Base-by-base conservation (phyloP, 92 coral and sea anemone species). In the Anthopleura xanthogrammica region DNA sequence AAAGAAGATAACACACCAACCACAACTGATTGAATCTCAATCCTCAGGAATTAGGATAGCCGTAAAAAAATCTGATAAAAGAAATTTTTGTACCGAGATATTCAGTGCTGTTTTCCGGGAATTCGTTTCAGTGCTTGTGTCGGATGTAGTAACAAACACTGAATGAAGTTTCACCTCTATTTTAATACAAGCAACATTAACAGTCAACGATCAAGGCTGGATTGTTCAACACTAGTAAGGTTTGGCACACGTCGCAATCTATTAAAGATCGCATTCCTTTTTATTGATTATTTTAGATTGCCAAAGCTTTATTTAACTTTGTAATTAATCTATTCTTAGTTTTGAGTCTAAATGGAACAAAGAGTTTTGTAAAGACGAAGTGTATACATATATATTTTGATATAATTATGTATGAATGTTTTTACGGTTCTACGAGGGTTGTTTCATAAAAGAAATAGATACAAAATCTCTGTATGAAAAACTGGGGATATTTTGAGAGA, bases 1-100 rank as follows among this genome's bases (percentile, higher is more conserved):
- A 60, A 72, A 73, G 58, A 41, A 73, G 86, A 82, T 75, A 83
- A 75, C 77, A 20, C 10, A 52, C 24, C 20, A 66, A 83, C 75
- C 75, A 54, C 83, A 77, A 50, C 16, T 6, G 54, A 52, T 78
- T 40, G 41, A 79, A 85, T 85, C 81, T 48, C 24, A 79, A 68
- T 85, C 79, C 52, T 24, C 77, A n/a, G 79, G 83, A 78, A 55
- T 85, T 85, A 85, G 88, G 58, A 57, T 85, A 85, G 88, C 82
- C 57, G 87, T 48, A n/a, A 79, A 85, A 79, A 70, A 76, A 29
- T 22, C 22, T 19, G 84, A 68, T 68, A 81, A 78, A 52, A 77
- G 16, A 4, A 24, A 1, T 68, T 68, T 68, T 8, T 68, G 1
- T 24, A 8, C 74, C 41, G 17, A 68, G 4, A 5, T 64, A 22